These are phyloP conservation scores for Numenius arquata DNA, from an alignment of 2,113 vertebrate species.

Conservation along the genomic window DNA sequence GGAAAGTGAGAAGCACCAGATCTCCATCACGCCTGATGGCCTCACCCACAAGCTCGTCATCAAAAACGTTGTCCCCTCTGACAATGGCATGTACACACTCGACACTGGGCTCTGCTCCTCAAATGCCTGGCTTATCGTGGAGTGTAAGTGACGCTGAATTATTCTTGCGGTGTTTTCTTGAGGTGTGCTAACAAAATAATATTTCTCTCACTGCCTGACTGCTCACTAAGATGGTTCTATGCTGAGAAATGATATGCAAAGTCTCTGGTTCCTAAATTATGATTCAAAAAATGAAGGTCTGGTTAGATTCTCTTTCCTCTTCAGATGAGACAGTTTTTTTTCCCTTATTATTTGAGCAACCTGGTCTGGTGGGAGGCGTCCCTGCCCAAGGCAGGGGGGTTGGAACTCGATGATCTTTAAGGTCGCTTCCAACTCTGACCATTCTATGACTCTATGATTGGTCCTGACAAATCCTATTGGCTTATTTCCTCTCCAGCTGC, in stretches of 20 bases:
- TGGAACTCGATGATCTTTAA: no score
- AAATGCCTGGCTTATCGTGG: constrained; percentile 84
- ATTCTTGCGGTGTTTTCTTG: not conserved
- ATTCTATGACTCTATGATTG: not conserved
- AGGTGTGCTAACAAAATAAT: not conserved
- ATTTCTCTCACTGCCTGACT: not conserved
- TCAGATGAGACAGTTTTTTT: not conserved
- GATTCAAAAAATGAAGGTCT: not conserved
- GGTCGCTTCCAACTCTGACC: no score
- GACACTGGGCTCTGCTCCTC: constrained; percentile 72
- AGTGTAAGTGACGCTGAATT: constrained; percentile 70
- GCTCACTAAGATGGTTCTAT: not conserved
- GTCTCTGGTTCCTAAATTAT: not conserved
- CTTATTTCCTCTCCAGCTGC: not conserved
- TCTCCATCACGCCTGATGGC: constrained; percentile 73
- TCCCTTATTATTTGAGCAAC: not conserved
- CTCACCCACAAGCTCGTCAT: constrained; percentile 81
- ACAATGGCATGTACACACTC: constrained; percentile 82
- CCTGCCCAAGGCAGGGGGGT: no score
- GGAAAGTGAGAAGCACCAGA: constrained; percentile 72
- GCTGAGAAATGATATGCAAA: not conserved
- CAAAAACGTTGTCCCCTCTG: constrained; percentile 63
- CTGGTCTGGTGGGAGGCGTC: no score
- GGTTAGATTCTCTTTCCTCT: not conserved
- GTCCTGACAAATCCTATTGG: not conserved